Evolutionary conservation across 2,888 invertebrate species (phyloP), one percentile per base, ranked within the genome.

Genomic region (Drosophila lacicola): DNA sequence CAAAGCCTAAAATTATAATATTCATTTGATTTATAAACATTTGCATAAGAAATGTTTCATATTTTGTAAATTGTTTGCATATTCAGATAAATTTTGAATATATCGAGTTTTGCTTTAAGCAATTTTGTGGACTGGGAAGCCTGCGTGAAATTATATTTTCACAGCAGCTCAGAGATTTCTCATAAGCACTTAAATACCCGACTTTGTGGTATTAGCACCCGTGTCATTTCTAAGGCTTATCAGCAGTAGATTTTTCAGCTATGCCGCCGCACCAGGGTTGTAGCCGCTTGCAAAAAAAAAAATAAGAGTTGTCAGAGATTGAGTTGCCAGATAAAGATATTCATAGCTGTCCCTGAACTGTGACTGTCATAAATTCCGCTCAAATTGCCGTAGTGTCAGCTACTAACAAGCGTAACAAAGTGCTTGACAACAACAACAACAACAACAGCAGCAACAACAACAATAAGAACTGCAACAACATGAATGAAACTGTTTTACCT

Each of bases 371-470:
- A 88, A 83, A 83, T 80, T 80, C 68, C 57, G 68, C 57, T 61
- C 66, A 77, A 80, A 73, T 82, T 70, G 62, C 62, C 62, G 79
- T 67, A 69, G 72, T 82, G 84, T 75, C 84, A 70, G 84, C 84
- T 69, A 75, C 79, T 82, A 88, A 85, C 82, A 83, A 88, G 82
- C 82, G 82, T 88, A 82, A 80, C 85, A 82, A 78, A 83, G 62
- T 61, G 63, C 64, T 61, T 63, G 66, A 61, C 78, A 76, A 62
- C 62, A 69, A 21, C 69, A 41, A 1, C 25, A 29, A 10, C 17
- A 37, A 13, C 19, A 14, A 2, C 11, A 21, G 33, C 14, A 45
- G 5, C 14, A 21, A 21, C 13, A 37, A 11, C 25, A 50, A 41
- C 29, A 46, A 29, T 4, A 36, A 10, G 13, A 49, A 36, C 17